Conservation (phyloP, 2,888 invertebrate species). For the Drosophila gaucha region DNA sequence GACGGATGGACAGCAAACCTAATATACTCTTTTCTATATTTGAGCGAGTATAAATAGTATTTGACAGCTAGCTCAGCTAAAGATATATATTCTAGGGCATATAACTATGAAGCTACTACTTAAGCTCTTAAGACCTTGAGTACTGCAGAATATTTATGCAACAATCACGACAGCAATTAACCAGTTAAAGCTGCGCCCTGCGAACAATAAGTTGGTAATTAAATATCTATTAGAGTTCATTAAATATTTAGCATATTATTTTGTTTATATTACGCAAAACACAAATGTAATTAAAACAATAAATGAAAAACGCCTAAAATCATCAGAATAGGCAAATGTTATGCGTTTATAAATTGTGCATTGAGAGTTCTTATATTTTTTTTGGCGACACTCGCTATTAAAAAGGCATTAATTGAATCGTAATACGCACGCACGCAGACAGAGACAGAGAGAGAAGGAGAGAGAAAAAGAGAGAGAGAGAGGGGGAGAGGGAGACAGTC, state of each 20-base stretch:
- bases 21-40: too few species aligned
- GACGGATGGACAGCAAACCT: too few species aligned
- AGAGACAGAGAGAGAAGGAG: not conserved
- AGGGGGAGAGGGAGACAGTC: not conserved
- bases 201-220: slow-evolving; percentile 5
- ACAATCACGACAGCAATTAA: not conserved
- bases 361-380: too few species aligned
- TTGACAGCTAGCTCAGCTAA: too few species aligned
- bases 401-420: slow-evolving; percentile 51
- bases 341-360: slow-evolving; percentile 1
- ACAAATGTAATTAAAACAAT: slow-evolving; percentile 14
- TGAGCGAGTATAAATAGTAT: too few species aligned
- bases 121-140: too few species aligned
- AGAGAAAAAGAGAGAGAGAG: not conserved
- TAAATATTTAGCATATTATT: not conserved
- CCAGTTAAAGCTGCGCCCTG: not conserved
- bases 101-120: too few species aligned
- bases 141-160: not conserved
- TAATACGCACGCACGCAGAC: slow-evolving; percentile 11
- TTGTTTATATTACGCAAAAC: slow-evolving; percentile 14
- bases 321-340: slow-evolving; percentile 18
- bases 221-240: slow-evolving; percentile 6
- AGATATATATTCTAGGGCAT: too few species aligned
- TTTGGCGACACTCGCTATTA: slow-evolving; percentile 35
- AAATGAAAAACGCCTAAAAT: slow-evolving; percentile 5